phyloP scores from a whole-genome alignment of 2,888 invertebrate species.

The Horisme vitalbata region DNA sequence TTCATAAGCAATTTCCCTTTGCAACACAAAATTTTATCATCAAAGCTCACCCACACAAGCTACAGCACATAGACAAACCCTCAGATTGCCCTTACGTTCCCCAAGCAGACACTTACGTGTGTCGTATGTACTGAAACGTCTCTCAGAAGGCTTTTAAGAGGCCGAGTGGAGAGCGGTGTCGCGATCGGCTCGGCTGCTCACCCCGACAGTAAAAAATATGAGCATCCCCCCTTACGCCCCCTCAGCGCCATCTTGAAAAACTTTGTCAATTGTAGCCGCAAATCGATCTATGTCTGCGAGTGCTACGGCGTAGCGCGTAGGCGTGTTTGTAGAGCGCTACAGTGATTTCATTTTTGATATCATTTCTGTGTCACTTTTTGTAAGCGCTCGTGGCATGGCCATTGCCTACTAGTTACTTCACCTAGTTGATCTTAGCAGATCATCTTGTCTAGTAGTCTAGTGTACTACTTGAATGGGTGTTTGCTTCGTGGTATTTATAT shows the following conservation, averaged over 20 bases:
- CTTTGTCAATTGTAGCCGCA: constrained; percentile 79
- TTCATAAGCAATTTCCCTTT: too few relatives aligned
- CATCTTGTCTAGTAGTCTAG: too few relatives aligned
- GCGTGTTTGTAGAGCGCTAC: constrained; percentile 20
- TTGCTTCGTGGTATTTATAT: too few relatives aligned
- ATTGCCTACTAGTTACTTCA: too few relatives aligned
- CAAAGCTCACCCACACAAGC: constrained; percentile 20
- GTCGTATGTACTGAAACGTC: constrained; percentile 65
- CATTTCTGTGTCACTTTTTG: too few relatives aligned
- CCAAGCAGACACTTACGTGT: constrained; percentile 63
- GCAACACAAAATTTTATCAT: constrained; percentile 5
- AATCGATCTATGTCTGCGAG: constrained; percentile 76
- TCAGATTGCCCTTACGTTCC: constrained; percentile 52
- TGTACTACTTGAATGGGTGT: too few relatives aligned
- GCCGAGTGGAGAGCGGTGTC: constrained; percentile 80
- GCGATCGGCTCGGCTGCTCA: constrained; percentile 81
- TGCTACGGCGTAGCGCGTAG: constrained; percentile 40
- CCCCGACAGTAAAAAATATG: constrained; percentile 83
- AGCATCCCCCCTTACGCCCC: constrained; percentile 66
- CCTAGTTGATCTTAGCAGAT: too few relatives aligned
- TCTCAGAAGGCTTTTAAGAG: constrained; percentile 75
- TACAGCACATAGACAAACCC: constrained; percentile 26
- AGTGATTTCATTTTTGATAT: too few relatives aligned
- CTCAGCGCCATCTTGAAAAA: constrained; percentile 78
- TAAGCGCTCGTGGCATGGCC: too few relatives aligned